phyloP scores from a whole-genome alignment of 2,113 vertebrate genomes.

The Triplophysa rosa region DNA sequence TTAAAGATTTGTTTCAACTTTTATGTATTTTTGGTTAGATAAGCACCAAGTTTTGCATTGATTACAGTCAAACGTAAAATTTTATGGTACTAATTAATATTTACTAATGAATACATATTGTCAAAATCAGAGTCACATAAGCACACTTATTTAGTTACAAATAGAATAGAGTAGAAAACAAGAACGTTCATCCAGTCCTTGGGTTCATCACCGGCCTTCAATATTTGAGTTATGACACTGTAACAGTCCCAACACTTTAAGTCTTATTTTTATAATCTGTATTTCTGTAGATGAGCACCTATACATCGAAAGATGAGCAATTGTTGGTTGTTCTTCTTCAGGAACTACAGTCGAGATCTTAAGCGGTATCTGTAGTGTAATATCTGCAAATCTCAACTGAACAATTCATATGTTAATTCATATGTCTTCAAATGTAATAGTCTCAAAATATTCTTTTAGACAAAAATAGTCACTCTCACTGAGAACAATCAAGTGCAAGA shows the following conservation, averaged over 20 bases:
- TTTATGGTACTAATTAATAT: neutral
- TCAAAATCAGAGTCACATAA: neutral
- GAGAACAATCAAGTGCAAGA: neutral
- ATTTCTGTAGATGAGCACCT: too few relatives aligned
- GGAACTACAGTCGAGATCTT: neutral
- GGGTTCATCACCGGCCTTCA: neutral
- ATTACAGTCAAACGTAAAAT: too few relatives aligned
- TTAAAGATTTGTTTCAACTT: too few relatives aligned
- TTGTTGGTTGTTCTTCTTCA: neutral
- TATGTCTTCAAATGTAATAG: neutral
- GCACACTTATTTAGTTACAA: neutral
- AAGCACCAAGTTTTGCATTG: too few relatives aligned
- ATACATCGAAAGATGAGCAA: neutral
- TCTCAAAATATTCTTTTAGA: neutral
- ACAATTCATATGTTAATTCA: neutral
- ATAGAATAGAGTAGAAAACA: neutral
- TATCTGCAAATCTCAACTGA: neutral
- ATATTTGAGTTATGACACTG: neutral
- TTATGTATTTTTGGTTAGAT: too few relatives aligned
- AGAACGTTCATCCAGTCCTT: too few relatives aligned
- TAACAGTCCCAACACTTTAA: neutral
- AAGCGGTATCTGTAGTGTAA: neutral
- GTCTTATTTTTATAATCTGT: neutral
- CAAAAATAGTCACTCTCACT: neutral
- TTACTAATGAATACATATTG: neutral